A percentile compares a stretch with the other conserved stretches of the same genome.
Evolutionary conservation across 1,140 invertebrate genomes (phyloP).

Genomic region (Zaprionus camerounensis): DNA sequence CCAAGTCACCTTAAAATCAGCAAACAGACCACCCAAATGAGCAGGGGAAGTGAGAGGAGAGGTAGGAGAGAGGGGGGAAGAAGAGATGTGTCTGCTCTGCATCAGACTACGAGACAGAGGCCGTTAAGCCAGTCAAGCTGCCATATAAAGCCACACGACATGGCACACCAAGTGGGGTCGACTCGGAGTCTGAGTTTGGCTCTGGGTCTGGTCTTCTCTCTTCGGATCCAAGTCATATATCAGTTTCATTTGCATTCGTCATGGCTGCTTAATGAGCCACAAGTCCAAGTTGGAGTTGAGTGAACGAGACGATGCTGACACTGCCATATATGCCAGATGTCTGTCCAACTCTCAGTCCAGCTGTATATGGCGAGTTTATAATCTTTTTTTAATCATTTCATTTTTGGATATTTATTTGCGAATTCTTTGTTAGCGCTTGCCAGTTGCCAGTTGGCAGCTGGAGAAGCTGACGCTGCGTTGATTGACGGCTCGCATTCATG

Average conservation of each 20-base stretch:
- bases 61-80: constrained; percentile 4
- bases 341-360: neutral
- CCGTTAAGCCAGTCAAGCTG: constrained; percentile 54
- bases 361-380: constrained; percentile 57
- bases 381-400: constrained; percentile 79
- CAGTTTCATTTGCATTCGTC: constrained; percentile 80
- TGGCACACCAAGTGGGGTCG: constrained; percentile 17
- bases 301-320: constrained; percentile 63
- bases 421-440: constrained; percentile 68
- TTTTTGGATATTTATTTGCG: constrained; percentile 41
- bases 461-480: constrained; percentile 73
- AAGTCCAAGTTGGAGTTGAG: constrained; percentile 64
- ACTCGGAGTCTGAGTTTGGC: neutral
- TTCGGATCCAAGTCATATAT: constrained; percentile 63
- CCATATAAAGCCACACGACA: constrained; percentile 61
- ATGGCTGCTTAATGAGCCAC: constrained; percentile 79
- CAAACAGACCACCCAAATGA: constrained; percentile 73
- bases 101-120: constrained; percentile 4
- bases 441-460: constrained; percentile 61
- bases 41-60: constrained; percentile 26
- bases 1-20: constrained; percentile 81
- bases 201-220: neutral
- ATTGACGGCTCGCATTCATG: constrained; percentile 70
- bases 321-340: constrained; percentile 43
- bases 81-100: neutral